Evolutionary conservation across 2,113 vertebrate genomes (phyloP).

Genomic region (Donacobius atricapilla): DNA sequence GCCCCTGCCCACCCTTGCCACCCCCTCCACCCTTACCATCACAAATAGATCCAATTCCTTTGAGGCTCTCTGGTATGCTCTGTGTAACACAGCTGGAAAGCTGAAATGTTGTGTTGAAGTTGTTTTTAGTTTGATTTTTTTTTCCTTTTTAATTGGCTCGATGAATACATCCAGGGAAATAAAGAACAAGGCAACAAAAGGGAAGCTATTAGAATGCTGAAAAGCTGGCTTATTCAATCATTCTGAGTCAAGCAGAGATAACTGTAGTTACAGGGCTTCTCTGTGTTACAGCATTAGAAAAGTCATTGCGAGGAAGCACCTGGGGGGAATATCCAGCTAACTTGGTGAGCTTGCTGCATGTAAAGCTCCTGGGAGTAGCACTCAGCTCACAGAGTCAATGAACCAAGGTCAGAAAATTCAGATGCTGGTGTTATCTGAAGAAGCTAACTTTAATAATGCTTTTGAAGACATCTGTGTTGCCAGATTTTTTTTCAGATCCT

Average conservation of each 20-base stretch:
- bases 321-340: background rate
- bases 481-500: background rate
- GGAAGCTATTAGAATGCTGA: background rate
- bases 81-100: background rate
- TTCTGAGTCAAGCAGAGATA: background rate
- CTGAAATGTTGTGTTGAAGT: background rate
- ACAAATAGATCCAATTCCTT: background rate
- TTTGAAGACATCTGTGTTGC: background rate
- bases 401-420: slow-evolving; percentile 18
- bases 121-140: background rate
- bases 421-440: slow-evolving; percentile 5
- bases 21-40: background rate
- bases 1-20: too few species aligned
- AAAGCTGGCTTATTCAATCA: background rate
- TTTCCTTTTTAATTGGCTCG: background rate
- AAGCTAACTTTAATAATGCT: background rate
- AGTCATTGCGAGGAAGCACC: background rate
- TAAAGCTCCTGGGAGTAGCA: background rate
- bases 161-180: background rate
- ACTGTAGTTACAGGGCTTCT: background rate
- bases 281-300: background rate
- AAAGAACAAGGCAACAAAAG: background rate
- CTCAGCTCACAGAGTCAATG: background rate
- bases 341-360: background rate
- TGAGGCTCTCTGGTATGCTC: background rate